Percentiles rank a stretch among this genome's conserved stretches.
Evolutionary conservation across 2,888 invertebrate species (phyloP).

Genomic region (Tridacna crocea): DNA sequence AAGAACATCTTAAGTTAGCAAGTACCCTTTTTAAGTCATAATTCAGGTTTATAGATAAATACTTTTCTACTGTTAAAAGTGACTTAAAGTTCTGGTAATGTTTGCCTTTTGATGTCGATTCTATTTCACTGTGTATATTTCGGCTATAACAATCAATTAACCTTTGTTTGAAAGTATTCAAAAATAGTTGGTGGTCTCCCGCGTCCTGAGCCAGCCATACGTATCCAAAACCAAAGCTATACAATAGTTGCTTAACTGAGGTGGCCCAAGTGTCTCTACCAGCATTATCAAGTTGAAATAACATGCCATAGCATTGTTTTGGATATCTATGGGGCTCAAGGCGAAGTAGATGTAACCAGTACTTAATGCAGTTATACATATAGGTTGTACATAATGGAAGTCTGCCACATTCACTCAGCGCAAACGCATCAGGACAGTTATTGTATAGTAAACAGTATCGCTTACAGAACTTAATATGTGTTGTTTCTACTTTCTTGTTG

Average conservation of each 20-base stretch:
- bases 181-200: conserved; percentile 22
- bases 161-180: conserved; percentile 23
- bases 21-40: too few relatives aligned
- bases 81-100: too few relatives aligned
- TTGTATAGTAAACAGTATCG: too few relatives aligned
- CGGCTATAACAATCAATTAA: conserved; percentile 31
- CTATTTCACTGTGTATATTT: neutral
- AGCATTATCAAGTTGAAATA: conserved; percentile 24
- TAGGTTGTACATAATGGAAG: conserved; percentile 4
- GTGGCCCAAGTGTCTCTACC: conserved; percentile 32
- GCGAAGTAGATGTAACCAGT: conserved; percentile 27
- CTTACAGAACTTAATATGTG: too few relatives aligned
- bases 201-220: conserved; percentile 29
- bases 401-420: neutral
- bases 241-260: conserved; percentile 25
- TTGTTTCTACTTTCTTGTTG: neutral
- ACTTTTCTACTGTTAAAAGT: too few relatives aligned
- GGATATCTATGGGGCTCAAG: conserved; percentile 33
- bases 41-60: too few relatives aligned
- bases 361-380: conserved; percentile 22
- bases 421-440: neutral
- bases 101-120: neutral
- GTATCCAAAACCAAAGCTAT: conserved; percentile 35
- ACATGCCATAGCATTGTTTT: conserved; percentile 30
- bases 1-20: too few relatives aligned